phyloP scores from a whole-genome alignment of 2,113 vertebrate species.

The Laticauda laticaudata region DNA sequence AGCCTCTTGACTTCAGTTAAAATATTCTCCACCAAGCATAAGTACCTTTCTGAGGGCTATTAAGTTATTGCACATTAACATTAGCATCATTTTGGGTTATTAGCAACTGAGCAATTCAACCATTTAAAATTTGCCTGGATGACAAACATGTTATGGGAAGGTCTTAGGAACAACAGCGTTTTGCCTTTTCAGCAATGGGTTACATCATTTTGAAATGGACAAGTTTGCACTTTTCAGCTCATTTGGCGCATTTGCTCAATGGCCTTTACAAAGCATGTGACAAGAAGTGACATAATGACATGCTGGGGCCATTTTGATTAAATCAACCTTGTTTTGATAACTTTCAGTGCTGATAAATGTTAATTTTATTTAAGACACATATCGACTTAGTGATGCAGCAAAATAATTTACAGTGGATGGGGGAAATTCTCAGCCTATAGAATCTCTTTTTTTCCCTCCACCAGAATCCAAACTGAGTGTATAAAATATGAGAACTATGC shows the following conservation, averaged over 20 bases:
- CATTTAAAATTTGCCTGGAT: constrained; percentile 19
- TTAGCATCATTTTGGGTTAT: background rate
- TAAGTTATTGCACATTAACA: constrained; percentile 26
- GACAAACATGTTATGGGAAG: background rate
- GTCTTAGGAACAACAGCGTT: rapidly evolving
- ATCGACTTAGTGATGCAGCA: background rate
- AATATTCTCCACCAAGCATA: background rate
- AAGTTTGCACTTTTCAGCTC: background rate
- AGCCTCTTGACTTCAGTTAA: background rate
- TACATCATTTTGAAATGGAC: background rate
- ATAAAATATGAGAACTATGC: background rate
- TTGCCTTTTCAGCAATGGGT: background rate
- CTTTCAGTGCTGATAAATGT: background rate
- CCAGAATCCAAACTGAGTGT: background rate
- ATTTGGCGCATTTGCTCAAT: background rate
- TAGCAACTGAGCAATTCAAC: constrained; percentile 7
- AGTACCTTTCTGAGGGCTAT: constrained; percentile 19
- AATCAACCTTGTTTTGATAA: background rate
- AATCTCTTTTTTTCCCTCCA: too few species aligned
- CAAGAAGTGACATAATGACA: background rate
- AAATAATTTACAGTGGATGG: background rate
- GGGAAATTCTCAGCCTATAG: background rate
- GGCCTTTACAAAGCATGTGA: background rate
- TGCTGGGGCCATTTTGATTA: background rate
- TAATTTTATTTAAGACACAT: background rate